Percentiles rank a stretch among this genome's conserved stretches.
Conservation (phyloP, 1,140 invertebrate species). For the Hycleus cichorii region DNA sequence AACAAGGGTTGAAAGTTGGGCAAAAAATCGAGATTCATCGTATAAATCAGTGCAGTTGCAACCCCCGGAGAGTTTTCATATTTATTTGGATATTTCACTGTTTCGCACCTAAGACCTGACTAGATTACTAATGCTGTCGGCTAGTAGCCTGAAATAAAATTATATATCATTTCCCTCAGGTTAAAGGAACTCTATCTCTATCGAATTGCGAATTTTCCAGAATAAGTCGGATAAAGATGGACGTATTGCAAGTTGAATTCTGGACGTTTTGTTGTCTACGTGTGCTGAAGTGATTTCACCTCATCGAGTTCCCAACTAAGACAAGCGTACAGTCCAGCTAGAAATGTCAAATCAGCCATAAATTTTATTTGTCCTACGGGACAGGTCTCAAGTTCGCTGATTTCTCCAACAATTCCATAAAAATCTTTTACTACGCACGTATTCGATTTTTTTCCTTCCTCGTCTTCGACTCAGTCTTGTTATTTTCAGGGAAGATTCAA, state of each 20-base stretch:
- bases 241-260: background rate
- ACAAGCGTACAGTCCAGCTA: slow-evolving; percentile 17
- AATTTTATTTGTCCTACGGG: slow-evolving; percentile 47
- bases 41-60: slow-evolving; percentile 7
- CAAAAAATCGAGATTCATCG: background rate
- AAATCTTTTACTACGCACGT: too few relatives aligned
- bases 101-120: slow-evolving; percentile 25
- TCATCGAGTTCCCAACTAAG: slow-evolving; percentile 5
- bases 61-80: slow-evolving; percentile 13
- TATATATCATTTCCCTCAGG: slow-evolving; percentile 3
- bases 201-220: background rate
- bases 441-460: too few relatives aligned
- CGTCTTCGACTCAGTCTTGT: too few relatives aligned
- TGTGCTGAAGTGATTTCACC: slow-evolving; percentile 23
- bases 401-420: background rate
- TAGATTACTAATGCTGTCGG: slow-evolving; percentile 22
- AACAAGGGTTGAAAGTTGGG: too few relatives aligned
- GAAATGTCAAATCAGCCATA: slow-evolving; percentile 46
- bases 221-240: slow-evolving; percentile 11
- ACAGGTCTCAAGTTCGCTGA: slow-evolving; percentile 19
- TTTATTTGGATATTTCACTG: slow-evolving; percentile 25
- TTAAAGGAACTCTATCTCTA: background rate
- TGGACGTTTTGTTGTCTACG: background rate
- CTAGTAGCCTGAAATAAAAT: slow-evolving; percentile 30
- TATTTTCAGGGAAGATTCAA: background rate